Percentiles rank a stretch among this genome's conserved stretches.
These are phyloP conservation scores for Cinclus cinclus DNA, from an alignment of 2,113 vertebrate genomes.

Conservation along the genomic window DNA sequence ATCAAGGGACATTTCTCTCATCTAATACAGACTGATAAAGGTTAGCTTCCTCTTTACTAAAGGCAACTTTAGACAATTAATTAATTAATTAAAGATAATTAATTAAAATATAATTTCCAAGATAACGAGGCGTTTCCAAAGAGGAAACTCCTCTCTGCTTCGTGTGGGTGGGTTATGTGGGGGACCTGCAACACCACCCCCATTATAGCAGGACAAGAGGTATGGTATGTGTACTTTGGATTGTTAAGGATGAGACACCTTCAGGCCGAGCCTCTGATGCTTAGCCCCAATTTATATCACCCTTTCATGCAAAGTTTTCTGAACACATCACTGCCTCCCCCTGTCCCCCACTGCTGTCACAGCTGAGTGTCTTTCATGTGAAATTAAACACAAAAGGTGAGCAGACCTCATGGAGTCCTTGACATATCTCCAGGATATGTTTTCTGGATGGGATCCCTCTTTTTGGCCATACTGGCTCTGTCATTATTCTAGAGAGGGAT, in stretches of 20 bases:
- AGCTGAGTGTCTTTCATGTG: not conserved
- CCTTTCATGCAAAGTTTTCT: not conserved
- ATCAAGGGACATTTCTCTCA: not conserved
- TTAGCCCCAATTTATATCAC: not conserved
- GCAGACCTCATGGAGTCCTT: not conserved
- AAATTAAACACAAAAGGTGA: not conserved
- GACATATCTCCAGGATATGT: not conserved
- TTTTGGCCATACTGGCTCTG: not conserved
- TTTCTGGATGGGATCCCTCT: not conserved
- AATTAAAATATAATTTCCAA: not conserved
- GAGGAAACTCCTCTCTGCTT: not conserved
- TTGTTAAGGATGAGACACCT: not conserved
- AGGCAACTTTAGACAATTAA: not conserved
- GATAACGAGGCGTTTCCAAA: accelerated
- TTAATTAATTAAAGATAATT: not conserved
- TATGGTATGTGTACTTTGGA: not conserved
- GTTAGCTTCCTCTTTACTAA: not conserved
- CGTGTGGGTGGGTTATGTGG: no score
- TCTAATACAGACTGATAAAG: not conserved
- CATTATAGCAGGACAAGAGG: not conserved
- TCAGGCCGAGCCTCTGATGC: not conserved
- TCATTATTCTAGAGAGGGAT: not conserved
- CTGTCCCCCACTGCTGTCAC: not conserved
- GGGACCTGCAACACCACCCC: not conserved
- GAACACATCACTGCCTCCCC: not conserved